Evolutionary conservation across 2,113 vertebrate genomes (phyloP), one percentile per base, ranked within the genome.

Genomic region (Plestiodon gilberti): DNA sequence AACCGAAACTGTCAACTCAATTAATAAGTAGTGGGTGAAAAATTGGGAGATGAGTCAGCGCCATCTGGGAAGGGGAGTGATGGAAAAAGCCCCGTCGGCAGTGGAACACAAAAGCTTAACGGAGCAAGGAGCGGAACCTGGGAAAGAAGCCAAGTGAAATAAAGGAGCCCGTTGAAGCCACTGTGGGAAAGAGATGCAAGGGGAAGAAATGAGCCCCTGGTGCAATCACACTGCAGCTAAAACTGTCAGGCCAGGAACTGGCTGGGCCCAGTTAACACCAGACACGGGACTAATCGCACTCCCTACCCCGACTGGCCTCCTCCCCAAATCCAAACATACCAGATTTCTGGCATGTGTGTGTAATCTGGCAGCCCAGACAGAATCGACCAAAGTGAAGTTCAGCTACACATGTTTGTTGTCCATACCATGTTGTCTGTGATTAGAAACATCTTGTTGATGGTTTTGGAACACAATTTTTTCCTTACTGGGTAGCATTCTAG

Each of bases 21-120:
- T 52, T 73, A 75, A 81, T 69, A 81, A 57, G 28, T 74, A 0
- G 65, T 75, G 91, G 88, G 91, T 89, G 92, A 2, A 61, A 93
- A 82, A 80, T 0, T 87, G 81, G 84, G 86, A 90, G 91, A 84
- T 95, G 93, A 95, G 90, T 94, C 93, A 95, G 83, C 55, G 17
- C 1, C 88, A 87, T 90, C 78, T 93, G 94, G 93, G 93, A 94
- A 92, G 48, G 88, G 93, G 93, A 95, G 91, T 64, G 91, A 89
- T 2, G 90, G 92, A 93, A 94, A 86, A 91, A 87, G 82, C 62
- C 92, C 0, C 85, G 77, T 92, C 69, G 15, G 62, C 78, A 74
- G 43, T 87, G 88, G 84, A 92, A 78, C 15, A 0, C 80, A 82
- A 43, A 90, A 90, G 91, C 28, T 89, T 82, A 93, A 91, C 91